Evolutionary conservation across 2,113 vertebrate genomes (phyloP).

Genomic region (Cyprinodon tularosa): DNA sequence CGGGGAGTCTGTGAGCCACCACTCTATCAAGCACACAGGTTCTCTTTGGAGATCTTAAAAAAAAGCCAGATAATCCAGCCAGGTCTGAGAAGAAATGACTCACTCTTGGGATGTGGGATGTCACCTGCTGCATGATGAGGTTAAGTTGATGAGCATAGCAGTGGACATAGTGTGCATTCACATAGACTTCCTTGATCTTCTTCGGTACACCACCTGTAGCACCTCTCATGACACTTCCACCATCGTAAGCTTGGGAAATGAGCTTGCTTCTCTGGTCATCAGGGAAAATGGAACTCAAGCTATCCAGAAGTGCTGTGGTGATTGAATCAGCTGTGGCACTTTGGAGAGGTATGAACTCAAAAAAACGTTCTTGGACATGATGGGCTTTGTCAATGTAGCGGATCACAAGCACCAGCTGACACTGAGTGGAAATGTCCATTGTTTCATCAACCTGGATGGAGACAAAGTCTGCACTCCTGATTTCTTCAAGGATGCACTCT

Average conservation of each 20-base stretch:
- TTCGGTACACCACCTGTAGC: too few relatives aligned
- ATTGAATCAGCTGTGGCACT: too few relatives aligned
- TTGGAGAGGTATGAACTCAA: too few relatives aligned
- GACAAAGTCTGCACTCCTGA: too few relatives aligned
- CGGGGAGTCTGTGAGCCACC: background rate
- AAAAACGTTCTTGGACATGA: too few relatives aligned
- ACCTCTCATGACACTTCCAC: background rate
- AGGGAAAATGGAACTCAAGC: too few relatives aligned
- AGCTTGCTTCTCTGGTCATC: background rate
- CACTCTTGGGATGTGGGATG: background rate
- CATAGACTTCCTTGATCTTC: background rate
- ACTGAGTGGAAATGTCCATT: too few relatives aligned
- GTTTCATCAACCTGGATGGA: too few relatives aligned
- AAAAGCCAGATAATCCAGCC: background rate
- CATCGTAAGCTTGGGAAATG: background rate
- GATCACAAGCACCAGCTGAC: too few relatives aligned
- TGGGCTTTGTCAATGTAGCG: too few relatives aligned
- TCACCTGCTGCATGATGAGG: background rate
- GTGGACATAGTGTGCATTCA: conserved; percentile 8
- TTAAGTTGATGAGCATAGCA: conserved; percentile 11
- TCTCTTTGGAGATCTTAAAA: background rate
- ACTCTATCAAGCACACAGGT: background rate
- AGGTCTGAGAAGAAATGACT: background rate
- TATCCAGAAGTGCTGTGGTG: too few relatives aligned
- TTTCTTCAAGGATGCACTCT: too few relatives aligned